Percentiles rank a stretch among this genome's conserved stretches.
These are phyloP conservation scores for Polypterus senegalus DNA, from an alignment of 2,113 vertebrate genomes.

Conservation along the genomic window DNA sequence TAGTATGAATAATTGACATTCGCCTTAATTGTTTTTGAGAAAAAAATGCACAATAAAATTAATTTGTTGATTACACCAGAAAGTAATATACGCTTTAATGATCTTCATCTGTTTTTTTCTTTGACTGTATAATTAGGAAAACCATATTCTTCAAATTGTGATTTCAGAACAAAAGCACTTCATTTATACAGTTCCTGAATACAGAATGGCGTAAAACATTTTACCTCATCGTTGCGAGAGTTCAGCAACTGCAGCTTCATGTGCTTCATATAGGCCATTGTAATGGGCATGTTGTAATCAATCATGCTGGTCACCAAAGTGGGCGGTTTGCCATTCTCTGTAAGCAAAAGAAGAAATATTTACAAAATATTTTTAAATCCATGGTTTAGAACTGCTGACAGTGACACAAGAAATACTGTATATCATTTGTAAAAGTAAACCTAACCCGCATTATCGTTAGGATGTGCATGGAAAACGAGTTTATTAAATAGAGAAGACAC, in stretches of 20 bases:
- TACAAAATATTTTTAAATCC: background rate
- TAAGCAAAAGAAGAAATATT: conserved; percentile 25
- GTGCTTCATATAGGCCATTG: conserved; percentile 76
- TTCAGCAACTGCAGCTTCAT: conserved; percentile 67
- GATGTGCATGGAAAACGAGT: background rate
- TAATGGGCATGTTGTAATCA: conserved; percentile 75
- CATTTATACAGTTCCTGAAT: background rate
- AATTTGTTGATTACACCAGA: too few species aligned
- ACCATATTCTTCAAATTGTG: background rate
- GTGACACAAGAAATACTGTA: background rate
- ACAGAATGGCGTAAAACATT: background rate
- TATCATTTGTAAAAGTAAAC: background rate
- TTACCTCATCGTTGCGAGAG: conserved; percentile 71
- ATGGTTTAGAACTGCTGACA: background rate
- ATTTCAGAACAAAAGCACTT: background rate
- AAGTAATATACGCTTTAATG: too few species aligned
- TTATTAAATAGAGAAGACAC: too few species aligned
- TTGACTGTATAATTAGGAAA: too few species aligned
- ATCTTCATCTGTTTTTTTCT: too few species aligned
- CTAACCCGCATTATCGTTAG: background rate
- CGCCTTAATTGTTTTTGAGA: too few species aligned
- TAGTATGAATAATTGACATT: too few species aligned
- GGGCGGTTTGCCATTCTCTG: conserved; percentile 69
- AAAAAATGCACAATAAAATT: too few species aligned
- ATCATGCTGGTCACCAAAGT: conserved; percentile 72